Evolutionary conservation across 2,888 invertebrate genomes (phyloP).

Genomic region (Leucophenga montana): DNA sequence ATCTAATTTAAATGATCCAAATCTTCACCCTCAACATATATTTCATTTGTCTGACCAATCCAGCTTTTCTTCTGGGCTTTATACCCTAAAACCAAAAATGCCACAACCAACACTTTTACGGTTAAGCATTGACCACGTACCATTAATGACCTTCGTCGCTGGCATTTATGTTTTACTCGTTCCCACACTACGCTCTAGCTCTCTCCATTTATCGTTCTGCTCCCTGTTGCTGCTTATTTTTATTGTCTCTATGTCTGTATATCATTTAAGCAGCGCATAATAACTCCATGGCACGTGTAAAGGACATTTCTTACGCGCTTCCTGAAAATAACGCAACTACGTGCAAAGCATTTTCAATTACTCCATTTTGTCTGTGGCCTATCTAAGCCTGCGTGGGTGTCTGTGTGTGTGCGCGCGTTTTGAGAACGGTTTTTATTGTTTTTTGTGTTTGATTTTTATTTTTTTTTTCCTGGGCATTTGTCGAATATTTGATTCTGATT

Average conservation of each 20-base stretch:
- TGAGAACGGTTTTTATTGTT: too few relatives aligned
- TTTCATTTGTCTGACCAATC: too few relatives aligned
- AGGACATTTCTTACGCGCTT: constrained; percentile 14
- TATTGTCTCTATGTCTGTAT: neutral
- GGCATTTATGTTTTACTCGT: too few relatives aligned
- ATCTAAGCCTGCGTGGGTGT: neutral
- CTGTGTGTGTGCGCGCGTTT: too few relatives aligned
- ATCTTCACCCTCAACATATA: too few relatives aligned
- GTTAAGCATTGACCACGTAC: too few relatives aligned
- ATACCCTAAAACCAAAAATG: neutral
- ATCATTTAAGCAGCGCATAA: constrained; percentile 15
- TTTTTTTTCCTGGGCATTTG: neutral
- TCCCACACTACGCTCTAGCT: neutral
- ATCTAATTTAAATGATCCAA: too few relatives aligned
- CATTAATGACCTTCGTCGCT: too few relatives aligned
- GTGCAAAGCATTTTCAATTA: constrained; percentile 14
- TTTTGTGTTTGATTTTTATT: neutral
- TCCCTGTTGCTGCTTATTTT: neutral
- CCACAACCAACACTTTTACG: too few relatives aligned
- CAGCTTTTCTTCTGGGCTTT: too few relatives aligned
- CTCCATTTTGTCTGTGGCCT: too few relatives aligned
- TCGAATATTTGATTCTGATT: constrained; percentile 20
- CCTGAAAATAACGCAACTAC: constrained; percentile 1
- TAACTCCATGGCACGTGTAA: constrained; percentile 19
- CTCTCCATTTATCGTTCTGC: neutral